Conservation (phyloP, 2,797 vertebrate species). For the Poeciliopsis infans region DNA sequence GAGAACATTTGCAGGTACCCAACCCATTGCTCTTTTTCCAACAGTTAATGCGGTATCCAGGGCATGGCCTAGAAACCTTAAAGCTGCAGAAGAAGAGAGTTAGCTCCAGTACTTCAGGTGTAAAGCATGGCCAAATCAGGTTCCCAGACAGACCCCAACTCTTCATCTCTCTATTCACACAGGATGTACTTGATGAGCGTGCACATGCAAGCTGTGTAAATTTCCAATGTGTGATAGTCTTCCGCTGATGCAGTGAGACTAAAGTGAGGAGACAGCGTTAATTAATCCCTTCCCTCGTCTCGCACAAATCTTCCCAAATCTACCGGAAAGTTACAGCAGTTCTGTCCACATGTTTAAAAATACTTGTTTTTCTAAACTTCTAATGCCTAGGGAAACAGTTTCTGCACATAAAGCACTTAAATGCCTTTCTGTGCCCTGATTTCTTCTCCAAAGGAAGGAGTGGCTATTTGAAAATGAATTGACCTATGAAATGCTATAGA, state of each 20-base stretch:
- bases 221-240: constrained; percentile 14
- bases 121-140: neutral
- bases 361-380: constrained; percentile 38
- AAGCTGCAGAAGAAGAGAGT: constrained; percentile 1
- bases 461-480: constrained; percentile 43
- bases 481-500: constrained; percentile 64
- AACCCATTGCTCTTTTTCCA: neutral
- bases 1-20: neutral
- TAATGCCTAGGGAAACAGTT: constrained; percentile 25
- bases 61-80: constrained; percentile 13
- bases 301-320: constrained; percentile 23
- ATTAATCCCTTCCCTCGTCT: constrained; percentile 30
- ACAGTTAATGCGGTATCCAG: constrained; percentile 3
- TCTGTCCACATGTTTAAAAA: constrained; percentile 15
- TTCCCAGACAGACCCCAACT: neutral
- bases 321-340: constrained; percentile 24
- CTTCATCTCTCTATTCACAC: constrained; percentile 17
- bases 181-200: constrained; percentile 11
- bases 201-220: constrained; percentile 3
- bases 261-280: constrained; percentile 15
- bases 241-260: constrained; percentile 16
- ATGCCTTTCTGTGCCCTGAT: constrained; percentile 38
- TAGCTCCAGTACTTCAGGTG: neutral
- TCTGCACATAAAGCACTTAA: constrained; percentile 40
- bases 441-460: constrained; percentile 38